A percentile compares a stretch with the other conserved stretches of the same genome.
Evolutionary conservation across 2,113 vertebrate species (phyloP).

Genomic region (Pedetes capensis): DNA sequence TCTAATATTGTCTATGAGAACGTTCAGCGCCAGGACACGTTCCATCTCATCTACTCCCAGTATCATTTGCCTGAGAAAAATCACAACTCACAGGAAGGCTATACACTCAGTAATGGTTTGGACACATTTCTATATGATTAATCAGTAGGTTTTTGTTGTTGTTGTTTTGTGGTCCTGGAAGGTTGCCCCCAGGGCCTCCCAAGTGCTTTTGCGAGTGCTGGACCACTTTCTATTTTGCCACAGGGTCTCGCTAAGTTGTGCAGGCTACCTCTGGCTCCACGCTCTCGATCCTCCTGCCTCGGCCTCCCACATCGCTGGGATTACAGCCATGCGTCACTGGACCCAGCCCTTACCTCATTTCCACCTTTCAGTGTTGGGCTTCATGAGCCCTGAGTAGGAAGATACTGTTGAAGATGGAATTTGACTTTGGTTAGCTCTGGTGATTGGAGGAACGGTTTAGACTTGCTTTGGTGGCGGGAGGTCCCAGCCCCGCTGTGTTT

Average conservation of each 20-base stretch:
- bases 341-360: too few relatives aligned
- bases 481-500: neutral
- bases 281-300: too few relatives aligned
- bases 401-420: neutral
- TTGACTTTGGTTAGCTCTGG: neutral
- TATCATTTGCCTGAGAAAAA: neutral
- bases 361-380: neutral
- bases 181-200: too few relatives aligned
- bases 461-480: neutral
- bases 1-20: neutral
- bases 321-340: too few relatives aligned
- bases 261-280: too few relatives aligned
- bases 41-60: neutral
- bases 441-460: too few relatives aligned
- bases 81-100: neutral
- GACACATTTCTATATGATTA: neutral
- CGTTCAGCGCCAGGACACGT: neutral
- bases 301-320: too few relatives aligned
- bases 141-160: neutral
- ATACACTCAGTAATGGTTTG: neutral
- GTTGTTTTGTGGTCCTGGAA: too few relatives aligned
- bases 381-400: neutral
- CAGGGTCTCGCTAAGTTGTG: too few relatives aligned
- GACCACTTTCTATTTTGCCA: too few relatives aligned
- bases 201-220: too few relatives aligned